Percentiles rank a stretch among this genome's conserved stretches.
Conservation (phyloP, 2,113 vertebrate species). For the Acrocephalus arundinaceus region DNA sequence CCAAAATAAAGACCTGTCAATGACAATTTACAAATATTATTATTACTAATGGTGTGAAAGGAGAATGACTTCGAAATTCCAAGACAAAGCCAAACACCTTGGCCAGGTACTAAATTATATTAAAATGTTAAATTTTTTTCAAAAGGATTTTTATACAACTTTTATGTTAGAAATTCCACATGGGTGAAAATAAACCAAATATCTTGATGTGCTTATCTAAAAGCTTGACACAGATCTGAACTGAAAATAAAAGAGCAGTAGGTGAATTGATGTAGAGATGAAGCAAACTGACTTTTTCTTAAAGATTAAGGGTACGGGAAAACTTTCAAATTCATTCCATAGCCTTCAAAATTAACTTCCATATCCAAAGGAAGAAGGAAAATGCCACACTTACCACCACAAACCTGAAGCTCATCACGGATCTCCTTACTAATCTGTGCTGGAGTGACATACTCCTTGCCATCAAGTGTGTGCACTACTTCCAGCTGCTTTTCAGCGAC, state of each 20-base stretch:
- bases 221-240: background rate
- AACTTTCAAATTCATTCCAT: background rate
- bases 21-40: background rate
- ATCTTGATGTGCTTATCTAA: background rate
- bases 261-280: background rate
- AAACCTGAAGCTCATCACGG: constrained; percentile 88
- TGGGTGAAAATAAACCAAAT: background rate
- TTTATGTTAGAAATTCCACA: background rate
- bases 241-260: background rate
- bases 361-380: background rate
- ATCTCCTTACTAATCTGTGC: constrained; percentile 91
- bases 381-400: constrained; percentile 80
- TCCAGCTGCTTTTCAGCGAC: constrained; percentile 92
- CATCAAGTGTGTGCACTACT: constrained; percentile 94
- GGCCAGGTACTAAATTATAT: background rate
- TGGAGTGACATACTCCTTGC: constrained; percentile 95
- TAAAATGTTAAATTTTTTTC: background rate
- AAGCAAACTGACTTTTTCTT: background rate
- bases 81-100: background rate
- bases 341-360: background rate
- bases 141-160: background rate
- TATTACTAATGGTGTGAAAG: background rate
- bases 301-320: background rate
- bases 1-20: background rate
- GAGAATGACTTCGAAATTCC: background rate